Evolutionary conservation across 2,797 vertebrate species (phyloP).

Genomic region (Arctocebus calabarensis): DNA sequence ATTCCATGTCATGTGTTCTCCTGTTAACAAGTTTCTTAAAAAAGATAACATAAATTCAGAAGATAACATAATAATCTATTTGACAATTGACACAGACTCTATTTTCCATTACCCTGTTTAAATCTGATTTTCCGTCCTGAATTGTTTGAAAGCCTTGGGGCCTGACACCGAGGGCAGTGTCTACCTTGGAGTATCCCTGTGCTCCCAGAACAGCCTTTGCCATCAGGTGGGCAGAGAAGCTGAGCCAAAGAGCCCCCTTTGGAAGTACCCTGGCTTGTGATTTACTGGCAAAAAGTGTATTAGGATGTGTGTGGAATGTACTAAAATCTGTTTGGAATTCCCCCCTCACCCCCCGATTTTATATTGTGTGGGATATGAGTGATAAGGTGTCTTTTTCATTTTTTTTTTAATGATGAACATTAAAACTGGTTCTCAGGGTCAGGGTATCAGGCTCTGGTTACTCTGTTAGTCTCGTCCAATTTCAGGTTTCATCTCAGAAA

Average conservation of each 20-base stretch:
- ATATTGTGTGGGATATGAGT: neutral
- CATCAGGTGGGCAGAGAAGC: neutral
- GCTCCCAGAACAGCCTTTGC: neutral
- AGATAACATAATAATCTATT: neutral
- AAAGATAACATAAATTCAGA: neutral
- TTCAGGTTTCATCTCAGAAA: conserved; percentile 55
- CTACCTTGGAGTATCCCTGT: neutral
- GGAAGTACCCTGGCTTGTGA: neutral
- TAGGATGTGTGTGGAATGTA: neutral
- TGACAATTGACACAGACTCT: neutral
- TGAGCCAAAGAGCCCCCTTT: neutral
- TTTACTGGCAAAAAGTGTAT: conserved; percentile 5
- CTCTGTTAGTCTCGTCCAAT: conserved; percentile 35
- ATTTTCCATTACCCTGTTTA: neutral
- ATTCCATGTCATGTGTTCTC: neutral
- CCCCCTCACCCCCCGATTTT: neutral
- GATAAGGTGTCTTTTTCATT: neutral
- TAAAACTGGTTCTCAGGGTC: neutral
- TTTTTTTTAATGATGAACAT: neutral
- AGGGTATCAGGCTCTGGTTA: neutral
- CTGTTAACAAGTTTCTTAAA: neutral
- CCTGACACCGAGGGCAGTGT: neutral
- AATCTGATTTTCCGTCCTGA: neutral
- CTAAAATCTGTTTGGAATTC: neutral
- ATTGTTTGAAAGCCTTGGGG: neutral